Conservation (phyloP, 2,888 invertebrate genomes). For the Anagyrus pseudococci region DNA sequence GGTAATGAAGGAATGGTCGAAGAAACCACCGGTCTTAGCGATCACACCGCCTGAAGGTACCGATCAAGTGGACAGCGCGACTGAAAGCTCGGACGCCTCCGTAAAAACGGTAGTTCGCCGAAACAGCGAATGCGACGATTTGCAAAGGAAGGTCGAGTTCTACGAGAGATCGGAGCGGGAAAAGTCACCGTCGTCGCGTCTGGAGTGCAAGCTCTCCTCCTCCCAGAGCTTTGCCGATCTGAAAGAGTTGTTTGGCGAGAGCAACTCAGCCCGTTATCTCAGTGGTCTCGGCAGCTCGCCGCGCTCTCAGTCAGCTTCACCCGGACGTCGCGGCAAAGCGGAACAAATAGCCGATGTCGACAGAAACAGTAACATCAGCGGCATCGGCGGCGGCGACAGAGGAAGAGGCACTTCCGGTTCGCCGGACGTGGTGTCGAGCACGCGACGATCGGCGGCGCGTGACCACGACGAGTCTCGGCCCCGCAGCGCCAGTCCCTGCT, state of each 20-base stretch:
- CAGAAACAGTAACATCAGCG: not conserved
- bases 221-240: slow-evolving; percentile 78
- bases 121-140: slow-evolving; percentile 67
- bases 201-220: slow-evolving; percentile 54
- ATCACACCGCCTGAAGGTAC: slow-evolving; percentile 60
- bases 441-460: slow-evolving; percentile 54
- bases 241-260: slow-evolving; percentile 84
- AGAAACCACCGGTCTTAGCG: slow-evolving; percentile 54
- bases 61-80: slow-evolving; percentile 72
- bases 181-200: no score
- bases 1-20: slow-evolving; percentile 62
- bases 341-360: slow-evolving; percentile 43
- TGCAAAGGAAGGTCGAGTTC: slow-evolving; percentile 79
- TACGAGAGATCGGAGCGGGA: slow-evolving; percentile 67
- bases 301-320: slow-evolving; percentile 43
- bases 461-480: slow-evolving; percentile 62
- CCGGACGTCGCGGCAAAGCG: slow-evolving; percentile 39
- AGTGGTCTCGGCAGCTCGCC: slow-evolving; percentile 61
- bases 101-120: slow-evolving; percentile 73
- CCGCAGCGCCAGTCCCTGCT: slow-evolving; percentile 60
- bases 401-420: slow-evolving; percentile 50
- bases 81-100: slow-evolving; percentile 73
- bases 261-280: slow-evolving; percentile 67
- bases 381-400: slow-evolving; percentile 38
- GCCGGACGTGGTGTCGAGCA: slow-evolving; percentile 46